A percentile compares a stretch with the other conserved stretches of the same genome.
Evolutionary conservation across 2,113 vertebrate species (phyloP).

Genomic region (Monarcha castaneiventris): DNA sequence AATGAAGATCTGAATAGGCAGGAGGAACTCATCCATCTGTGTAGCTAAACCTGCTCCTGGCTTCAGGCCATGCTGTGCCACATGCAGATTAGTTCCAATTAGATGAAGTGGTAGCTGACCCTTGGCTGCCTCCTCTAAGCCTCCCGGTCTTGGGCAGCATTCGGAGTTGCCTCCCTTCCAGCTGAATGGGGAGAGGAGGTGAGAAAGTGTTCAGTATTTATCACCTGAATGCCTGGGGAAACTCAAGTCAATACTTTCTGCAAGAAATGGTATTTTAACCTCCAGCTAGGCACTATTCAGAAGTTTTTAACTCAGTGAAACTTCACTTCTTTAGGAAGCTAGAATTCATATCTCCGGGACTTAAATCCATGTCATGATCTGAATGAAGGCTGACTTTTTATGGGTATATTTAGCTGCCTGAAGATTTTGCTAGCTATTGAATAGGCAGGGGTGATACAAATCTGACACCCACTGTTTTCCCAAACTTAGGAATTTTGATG

Average conservation of each 20-base stretch:
- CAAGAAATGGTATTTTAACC: neutral
- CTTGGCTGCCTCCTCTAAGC: conserved; percentile 36
- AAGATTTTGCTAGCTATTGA: neutral
- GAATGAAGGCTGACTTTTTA: neutral
- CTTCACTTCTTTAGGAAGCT: neutral
- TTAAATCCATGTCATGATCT: neutral
- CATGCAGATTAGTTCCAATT: conserved; percentile 27
- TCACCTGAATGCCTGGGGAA: neutral
- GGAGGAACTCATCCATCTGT: neutral
- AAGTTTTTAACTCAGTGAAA: neutral
- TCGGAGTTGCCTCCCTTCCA: neutral
- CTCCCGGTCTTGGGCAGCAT: neutral
- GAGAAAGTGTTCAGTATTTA: neutral
- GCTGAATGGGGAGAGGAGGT: neutral
- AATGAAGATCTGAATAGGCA: neutral
- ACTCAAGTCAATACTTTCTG: neutral
- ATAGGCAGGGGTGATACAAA: neutral
- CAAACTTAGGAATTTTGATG: neutral
- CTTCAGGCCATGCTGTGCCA: neutral
- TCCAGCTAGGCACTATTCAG: neutral
- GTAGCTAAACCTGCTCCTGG: conserved; percentile 15
- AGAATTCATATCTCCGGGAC: neutral
- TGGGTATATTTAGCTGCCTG: neutral
- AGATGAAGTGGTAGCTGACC: conserved; percentile 42
- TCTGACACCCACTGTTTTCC: neutral